Evolutionary conservation across 2,888 invertebrate species (phyloP).

Genomic region (Trachelus troglodyta): DNA sequence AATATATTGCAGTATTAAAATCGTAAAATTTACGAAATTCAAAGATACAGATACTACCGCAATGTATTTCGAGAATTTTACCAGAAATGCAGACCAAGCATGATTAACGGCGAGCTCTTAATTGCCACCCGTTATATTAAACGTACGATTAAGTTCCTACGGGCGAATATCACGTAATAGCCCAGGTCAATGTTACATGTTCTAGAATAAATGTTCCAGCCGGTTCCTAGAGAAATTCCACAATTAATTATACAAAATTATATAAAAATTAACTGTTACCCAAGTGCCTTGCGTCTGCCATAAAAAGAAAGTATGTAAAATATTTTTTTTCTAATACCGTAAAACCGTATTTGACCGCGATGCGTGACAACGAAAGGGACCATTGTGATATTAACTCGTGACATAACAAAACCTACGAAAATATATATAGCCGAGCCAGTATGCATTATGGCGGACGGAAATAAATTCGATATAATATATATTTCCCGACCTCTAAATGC

Average conservation of each 20-base stretch:
- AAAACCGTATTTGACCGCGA: not conserved
- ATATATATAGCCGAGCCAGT: not conserved
- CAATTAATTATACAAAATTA: not conserved
- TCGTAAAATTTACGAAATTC: not conserved
- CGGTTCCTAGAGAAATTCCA: not conserved
- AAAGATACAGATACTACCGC: not conserved
- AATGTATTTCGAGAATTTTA: not conserved
- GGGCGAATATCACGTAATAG: not conserved
- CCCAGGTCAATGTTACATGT: not conserved
- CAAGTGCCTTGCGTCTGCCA: too few species aligned
- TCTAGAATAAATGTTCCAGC: not conserved
- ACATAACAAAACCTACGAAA: not conserved
- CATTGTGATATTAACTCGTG: not conserved
- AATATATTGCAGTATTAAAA: accelerated
- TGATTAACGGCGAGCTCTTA: not conserved
- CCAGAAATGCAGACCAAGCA: not conserved
- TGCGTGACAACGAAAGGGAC: not conserved
- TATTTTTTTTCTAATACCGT: too few species aligned
- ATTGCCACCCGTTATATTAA: not conserved
- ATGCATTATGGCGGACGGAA: not conserved
- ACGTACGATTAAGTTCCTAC: not conserved
- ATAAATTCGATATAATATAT: slow-evolving; percentile 7
- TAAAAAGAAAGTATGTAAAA: too few species aligned
- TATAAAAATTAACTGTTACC: not conserved
- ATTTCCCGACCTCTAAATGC: not conserved